Evolutionary conservation across 1,140 invertebrate species (phyloP).

Genomic region (Papilio helenus): DNA sequence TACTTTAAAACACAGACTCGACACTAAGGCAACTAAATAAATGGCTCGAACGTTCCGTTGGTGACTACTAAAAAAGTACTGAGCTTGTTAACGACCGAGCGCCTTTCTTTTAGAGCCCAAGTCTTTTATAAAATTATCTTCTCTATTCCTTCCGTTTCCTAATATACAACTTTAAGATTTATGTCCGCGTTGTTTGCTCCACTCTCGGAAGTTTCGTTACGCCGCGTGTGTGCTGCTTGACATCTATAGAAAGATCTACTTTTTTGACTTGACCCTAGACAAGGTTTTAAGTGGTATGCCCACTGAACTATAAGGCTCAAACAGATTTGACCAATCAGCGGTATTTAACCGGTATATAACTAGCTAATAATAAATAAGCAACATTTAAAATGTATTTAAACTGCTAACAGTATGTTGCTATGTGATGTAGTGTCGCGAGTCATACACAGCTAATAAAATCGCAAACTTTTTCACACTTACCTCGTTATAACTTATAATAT

Average conservation of each 20-base stretch:
- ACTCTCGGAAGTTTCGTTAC: constrained; percentile 37
- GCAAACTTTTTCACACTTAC: constrained; percentile 38
- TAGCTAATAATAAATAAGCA: neutral
- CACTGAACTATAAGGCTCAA: no score
- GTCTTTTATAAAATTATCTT: no score
- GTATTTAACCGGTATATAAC: no score
- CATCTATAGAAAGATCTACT: neutral
- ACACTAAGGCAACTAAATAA: no score
- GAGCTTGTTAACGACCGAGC: no score
- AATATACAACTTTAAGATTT: constrained; percentile 67
- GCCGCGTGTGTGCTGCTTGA: neutral
- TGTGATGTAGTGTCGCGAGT: neutral
- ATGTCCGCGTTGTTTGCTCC: constrained; percentile 59
- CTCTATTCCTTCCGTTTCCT: no score
- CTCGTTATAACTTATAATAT: constrained; percentile 40
- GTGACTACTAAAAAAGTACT: no score
- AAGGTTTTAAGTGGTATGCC: no score
- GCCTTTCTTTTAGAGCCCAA: no score
- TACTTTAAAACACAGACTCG: no score
- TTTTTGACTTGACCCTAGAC: neutral
- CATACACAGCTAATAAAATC: constrained; percentile 30
- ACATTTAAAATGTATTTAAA: neutral
- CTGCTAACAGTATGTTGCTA: neutral
- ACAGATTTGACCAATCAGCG: no score
- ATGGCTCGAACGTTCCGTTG: no score